Evolutionary conservation across 1,140 invertebrate genomes (phyloP), one percentile per base, ranked within the genome.

Genomic region (Cotesia chilonis): DNA sequence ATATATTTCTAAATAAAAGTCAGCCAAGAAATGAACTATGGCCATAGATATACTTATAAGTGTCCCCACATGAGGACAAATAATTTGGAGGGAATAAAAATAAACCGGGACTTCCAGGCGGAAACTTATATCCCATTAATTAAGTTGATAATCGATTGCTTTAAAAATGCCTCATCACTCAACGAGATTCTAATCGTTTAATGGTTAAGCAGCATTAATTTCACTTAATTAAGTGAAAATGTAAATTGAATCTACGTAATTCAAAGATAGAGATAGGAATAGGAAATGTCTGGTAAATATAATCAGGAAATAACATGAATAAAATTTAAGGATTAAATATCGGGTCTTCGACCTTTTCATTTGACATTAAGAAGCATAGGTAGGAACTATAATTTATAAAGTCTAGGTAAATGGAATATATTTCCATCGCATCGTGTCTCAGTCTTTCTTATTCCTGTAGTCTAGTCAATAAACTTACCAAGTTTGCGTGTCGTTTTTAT

Each of bases 401-500:
- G 41, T 51, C 20, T 10, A 20, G 47, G n/a, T 9, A 47, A 17
- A 20, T 17, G 4, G 20, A 65, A 51, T 37, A 51, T 65, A 51
- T 51, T 51, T 65, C 36, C 38, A 7, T 65, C 14, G 12, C 9
- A n/a, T 20, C 41, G 37, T 37, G 14, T 14, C 14, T 17, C 14
- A 17, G 41, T 47, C 41, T 47, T 47, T 10, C 41, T 47, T 47
- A 47, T 47, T 47, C 41, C 41, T 47, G 41, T 65, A 14, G 37
- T 65, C 38, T 65, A 20, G 63, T 65, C 63, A 65, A 65, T 65
- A 65, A 51, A 65, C 47, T 71, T 35, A 64, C n/a, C 41, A 28
- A 54, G 70, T 65, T 71, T 35, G 70, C 70, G 70, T 71, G 70
- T 71, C 70, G 60, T 52, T 63, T 61, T 63, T 63, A 70, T 65